Conservation (phyloP, 2,113 vertebrate genomes). For the Notiomystis cincta region DNA sequence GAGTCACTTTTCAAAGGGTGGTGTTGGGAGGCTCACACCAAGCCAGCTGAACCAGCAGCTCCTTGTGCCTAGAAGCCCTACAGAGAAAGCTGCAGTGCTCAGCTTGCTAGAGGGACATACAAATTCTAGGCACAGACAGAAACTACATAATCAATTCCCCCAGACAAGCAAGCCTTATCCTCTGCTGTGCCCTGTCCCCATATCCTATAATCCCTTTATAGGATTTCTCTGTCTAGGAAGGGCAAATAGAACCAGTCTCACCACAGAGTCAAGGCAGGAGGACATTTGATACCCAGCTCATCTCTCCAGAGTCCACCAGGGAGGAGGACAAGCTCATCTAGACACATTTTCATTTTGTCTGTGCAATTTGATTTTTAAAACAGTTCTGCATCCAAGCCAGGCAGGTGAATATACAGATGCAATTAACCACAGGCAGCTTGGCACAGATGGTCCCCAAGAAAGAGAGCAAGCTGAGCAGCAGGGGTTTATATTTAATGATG, state of each 20-base stretch:
- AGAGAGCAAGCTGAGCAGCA: neutral
- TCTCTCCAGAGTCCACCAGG: neutral
- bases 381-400: neutral
- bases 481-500: conserved; percentile 21
- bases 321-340: neutral
- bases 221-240: neutral
- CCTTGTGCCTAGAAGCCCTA: neutral
- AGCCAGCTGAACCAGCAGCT: rapidly evolving
- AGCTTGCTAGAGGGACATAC: neutral
- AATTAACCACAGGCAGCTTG: conserved; percentile 13
- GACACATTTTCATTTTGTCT: neutral
- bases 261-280: neutral
- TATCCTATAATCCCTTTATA: conserved; percentile 16
- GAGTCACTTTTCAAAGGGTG: rapidly evolving
- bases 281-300: neutral
- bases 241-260: neutral
- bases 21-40: neutral
- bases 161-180: neutral
- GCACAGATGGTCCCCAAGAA: conserved; percentile 54
- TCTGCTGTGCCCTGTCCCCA: neutral
- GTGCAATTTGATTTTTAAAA: neutral
- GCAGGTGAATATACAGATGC: neutral
- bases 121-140: neutral
- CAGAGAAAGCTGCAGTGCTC: neutral
- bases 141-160: neutral